A percentile compares a stretch with the other conserved stretches of the same genome.
These are phyloP conservation scores for Melanerpes aurifrons DNA, from an alignment of 2,113 vertebrate genomes.

Conservation along the genomic window DNA sequence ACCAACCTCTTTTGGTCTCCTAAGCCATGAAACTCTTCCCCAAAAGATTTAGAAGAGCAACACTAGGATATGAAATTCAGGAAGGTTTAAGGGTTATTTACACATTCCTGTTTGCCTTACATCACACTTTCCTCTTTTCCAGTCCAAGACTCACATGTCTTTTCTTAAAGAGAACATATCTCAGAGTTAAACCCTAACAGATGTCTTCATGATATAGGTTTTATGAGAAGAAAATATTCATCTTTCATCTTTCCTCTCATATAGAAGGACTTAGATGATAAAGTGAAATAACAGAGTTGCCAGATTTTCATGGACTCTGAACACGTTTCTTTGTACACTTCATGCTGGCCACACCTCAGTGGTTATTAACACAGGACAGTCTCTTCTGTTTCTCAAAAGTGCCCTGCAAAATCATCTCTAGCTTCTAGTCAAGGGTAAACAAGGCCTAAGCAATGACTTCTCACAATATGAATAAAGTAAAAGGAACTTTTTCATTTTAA, in stretches of 20 bases:
- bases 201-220: neutral
- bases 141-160: neutral
- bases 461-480: neutral
- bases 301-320: neutral
- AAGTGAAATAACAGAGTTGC: neutral
- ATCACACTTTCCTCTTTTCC: neutral
- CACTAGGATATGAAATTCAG: neutral
- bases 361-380: neutral
- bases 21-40: neutral
- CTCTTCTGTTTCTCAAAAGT: neutral
- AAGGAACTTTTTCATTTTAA: neutral
- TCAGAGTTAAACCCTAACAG: neutral
- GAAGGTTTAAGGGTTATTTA: neutral
- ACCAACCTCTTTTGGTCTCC: neutral
- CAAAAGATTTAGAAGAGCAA: neutral
- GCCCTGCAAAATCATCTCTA: neutral
- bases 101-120: neutral
- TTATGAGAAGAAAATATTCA: neutral
- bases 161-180: neutral
- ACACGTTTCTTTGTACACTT: neutral
- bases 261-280: neutral
- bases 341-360: neutral
- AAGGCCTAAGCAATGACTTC: neutral
- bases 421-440: neutral
- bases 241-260: neutral